Conservation (phyloP, 1,140 invertebrate genomes). For the Aphidius gifuensis region DNA sequence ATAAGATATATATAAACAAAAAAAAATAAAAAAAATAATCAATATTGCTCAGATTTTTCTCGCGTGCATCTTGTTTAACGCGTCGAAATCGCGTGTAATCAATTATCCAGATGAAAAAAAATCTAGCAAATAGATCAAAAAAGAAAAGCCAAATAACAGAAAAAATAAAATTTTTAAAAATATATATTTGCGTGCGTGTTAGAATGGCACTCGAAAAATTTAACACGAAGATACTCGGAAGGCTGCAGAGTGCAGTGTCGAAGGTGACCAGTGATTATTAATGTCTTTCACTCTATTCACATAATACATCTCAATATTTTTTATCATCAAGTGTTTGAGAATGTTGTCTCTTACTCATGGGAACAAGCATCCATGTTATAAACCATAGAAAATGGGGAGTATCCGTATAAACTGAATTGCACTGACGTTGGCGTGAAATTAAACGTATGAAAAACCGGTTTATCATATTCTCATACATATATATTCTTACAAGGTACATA, state of each 20-base stretch:
- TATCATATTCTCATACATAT: slow-evolving; percentile 20
- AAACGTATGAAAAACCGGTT: slow-evolving; percentile 53
- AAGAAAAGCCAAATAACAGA: slow-evolving; percentile 10
- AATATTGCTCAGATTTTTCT: slow-evolving; percentile 4
- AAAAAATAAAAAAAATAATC: background rate
- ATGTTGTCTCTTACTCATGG: slow-evolving; percentile 6
- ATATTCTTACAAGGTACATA: no score
- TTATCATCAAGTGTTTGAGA: background rate
- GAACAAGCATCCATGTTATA: background rate
- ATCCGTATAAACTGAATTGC: slow-evolving; percentile 53
- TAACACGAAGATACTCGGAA: slow-evolving; percentile 18
- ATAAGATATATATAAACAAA: no score
- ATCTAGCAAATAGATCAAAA: background rate
- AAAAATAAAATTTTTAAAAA: background rate
- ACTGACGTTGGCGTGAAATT: slow-evolving; percentile 53
- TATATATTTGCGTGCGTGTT: slow-evolving; percentile 16
- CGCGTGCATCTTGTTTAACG: slow-evolving; percentile 7
- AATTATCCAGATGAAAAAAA: slow-evolving; percentile 5
- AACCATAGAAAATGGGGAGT: slow-evolving; percentile 42
- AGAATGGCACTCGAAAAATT: slow-evolving; percentile 17
- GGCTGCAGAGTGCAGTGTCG: slow-evolving; percentile 15
- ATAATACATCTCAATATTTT: background rate
- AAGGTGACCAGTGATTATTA: slow-evolving; percentile 30
- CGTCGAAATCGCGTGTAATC: slow-evolving; percentile 23
- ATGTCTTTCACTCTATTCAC: slow-evolving; percentile 14